Base-by-base conservation (phyloP, 2,113 vertebrate species). In the Scopus umbretta region DNA sequence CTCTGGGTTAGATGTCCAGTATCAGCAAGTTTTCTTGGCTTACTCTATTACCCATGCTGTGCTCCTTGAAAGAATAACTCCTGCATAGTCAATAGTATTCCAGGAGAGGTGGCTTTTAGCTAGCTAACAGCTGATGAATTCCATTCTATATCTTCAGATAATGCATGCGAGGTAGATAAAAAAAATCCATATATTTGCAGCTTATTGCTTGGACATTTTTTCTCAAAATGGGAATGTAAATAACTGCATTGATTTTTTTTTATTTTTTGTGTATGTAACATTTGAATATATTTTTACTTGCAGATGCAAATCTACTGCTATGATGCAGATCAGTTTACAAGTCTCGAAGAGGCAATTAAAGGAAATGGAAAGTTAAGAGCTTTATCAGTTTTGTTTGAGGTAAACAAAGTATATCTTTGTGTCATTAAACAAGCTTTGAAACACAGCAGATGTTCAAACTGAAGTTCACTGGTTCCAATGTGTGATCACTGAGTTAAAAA, bases 271-370 rank as follows among this genome's bases (percentile, higher is more conserved):
- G 50, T 63, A 17, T 45, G 3, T 91, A 89, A 82, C 18, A 61
- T 94, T 88, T 87, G 17, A 96, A 94, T 53, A 9, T 80, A 9
- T n/a, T 96, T 97, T 36, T 76, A 30, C 93, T 98, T 97, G 27
- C 96, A 99, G 99, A 99, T 99, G 99, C 99, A 99, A 97, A 99
- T 99, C 98, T 99, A 99, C 98, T 99, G 99, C 96, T 99, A 98
- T 72, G 99, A 99, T 91, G 96, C 92, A 7, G 96, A 98, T 86
- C 98, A 94, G 52, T 99, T 98, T 96, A 96, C 97, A 92, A 98
- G 98, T 95, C 97, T 99, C 22, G 99, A 99, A 58, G 98, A 99
- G 86, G 98, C 99, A 79, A 81, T 99, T 92, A 98, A 98, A 97
- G 98, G 97, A 86, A 98, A 98, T 96, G 99, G 99, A 70, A 98